Percentiles rank a stretch among this genome's conserved stretches.
Evolutionary conservation across 2,888 invertebrate species (phyloP).

Genomic region (Cynaeus angustus): DNA sequence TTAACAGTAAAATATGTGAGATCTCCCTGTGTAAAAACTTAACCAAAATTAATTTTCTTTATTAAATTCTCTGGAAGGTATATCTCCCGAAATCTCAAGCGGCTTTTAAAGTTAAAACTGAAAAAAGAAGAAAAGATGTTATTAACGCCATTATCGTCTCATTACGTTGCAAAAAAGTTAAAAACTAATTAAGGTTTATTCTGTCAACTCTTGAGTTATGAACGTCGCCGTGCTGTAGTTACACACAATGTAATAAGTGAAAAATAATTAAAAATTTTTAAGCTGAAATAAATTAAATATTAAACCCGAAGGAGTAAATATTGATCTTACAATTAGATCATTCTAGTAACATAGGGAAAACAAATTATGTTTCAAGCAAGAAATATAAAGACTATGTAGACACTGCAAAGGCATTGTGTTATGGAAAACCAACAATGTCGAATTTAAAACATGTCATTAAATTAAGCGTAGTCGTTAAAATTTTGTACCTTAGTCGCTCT

Average conservation of each 20-base stretch:
- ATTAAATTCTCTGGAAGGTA: not conserved
- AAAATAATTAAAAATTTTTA: not conserved
- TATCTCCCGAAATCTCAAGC: not conserved
- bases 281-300: not conserved
- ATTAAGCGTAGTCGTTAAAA: too few species aligned
- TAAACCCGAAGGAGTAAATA: not conserved
- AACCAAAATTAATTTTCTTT: not conserved
- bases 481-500: too few species aligned
- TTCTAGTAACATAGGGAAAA: too few species aligned
- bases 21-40: too few species aligned
- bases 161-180: not conserved
- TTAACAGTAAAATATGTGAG: too few species aligned
- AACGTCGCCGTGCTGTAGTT: not conserved
- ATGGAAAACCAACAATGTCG: too few species aligned
- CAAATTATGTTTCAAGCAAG: too few species aligned
- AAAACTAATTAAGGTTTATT: conserved; percentile 1
- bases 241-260: too few species aligned
- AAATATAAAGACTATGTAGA: too few species aligned
- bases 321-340: too few species aligned
- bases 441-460: too few species aligned
- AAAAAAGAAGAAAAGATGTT: not conserved
- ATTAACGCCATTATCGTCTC: conserved; percentile 4
- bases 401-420: too few species aligned
- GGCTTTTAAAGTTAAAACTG: not conserved
- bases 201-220: not conserved